Evolutionary conservation across 1,140 invertebrate genomes (phyloP).

Genomic region (Hycleus phaleratus): DNA sequence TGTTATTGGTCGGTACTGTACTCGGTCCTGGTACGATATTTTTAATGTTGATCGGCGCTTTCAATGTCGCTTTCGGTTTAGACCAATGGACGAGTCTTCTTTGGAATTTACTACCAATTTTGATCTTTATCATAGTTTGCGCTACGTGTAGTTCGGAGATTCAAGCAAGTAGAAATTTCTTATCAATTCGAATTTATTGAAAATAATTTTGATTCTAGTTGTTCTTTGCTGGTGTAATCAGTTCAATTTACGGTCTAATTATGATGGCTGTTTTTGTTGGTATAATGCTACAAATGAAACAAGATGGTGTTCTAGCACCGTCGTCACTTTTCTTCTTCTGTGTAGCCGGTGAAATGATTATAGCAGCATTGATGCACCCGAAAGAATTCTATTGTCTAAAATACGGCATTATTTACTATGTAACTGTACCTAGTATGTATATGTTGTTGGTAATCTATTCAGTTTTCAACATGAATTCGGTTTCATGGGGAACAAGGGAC

Average conservation of each 20-base stretch:
- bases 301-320: conserved; percentile 72
- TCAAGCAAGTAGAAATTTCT: conserved; percentile 48
- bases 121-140: conserved; percentile 67
- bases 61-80: conserved; percentile 72
- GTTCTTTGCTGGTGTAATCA: conserved; percentile 66
- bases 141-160: conserved; percentile 63
- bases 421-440: conserved; percentile 91
- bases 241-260: conserved; percentile 72
- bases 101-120: conserved; percentile 69
- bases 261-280: conserved; percentile 93
- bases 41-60: conserved; percentile 84
- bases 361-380: conserved; percentile 74
- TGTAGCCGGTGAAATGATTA: conserved; percentile 53
- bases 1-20: conserved; percentile 63
- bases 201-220: conserved; percentile 45
- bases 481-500: conserved; percentile 88
- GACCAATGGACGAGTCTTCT: conserved; percentile 71
- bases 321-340: conserved; percentile 69
- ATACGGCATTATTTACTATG: conserved; percentile 77
- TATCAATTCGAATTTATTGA: background rate
- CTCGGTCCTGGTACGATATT: conserved; percentile 80
- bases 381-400: conserved; percentile 72
- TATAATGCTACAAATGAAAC: conserved; percentile 68
- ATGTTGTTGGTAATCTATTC: conserved; percentile 87
- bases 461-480: conserved; percentile 82